These are phyloP conservation scores for Zygogramma bicolorata DNA, from an alignment of 2,888 invertebrate genomes.

Conservation along the genomic window DNA sequence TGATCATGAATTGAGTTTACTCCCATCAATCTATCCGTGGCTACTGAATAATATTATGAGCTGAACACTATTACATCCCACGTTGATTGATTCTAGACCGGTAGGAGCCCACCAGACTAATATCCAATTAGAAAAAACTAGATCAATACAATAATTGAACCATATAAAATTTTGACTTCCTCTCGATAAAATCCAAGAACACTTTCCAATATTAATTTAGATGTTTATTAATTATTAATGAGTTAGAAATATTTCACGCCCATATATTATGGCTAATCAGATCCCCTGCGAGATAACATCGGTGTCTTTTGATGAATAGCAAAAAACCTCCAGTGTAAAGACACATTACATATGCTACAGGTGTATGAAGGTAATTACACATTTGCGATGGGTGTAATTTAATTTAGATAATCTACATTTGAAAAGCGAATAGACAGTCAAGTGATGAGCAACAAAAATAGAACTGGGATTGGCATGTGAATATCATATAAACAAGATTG, in stretches of 20 bases:
- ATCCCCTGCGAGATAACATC: constrained; percentile 11
- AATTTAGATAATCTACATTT: constrained; percentile 10
- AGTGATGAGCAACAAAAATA: background rate
- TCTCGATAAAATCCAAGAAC: background rate
- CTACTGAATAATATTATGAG: no score
- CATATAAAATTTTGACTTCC: constrained; percentile 1
- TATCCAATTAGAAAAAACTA: background rate
- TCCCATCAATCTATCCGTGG: no score
- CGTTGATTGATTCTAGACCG: background rate
- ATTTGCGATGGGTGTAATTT: constrained; percentile 5
- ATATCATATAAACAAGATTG: background rate
- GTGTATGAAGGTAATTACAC: constrained; percentile 16
- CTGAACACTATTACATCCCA: no score
- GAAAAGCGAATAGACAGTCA: background rate
- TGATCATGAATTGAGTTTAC: no score
- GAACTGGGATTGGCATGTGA: background rate
- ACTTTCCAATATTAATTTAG: background rate
- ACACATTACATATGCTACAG: constrained; percentile 19
- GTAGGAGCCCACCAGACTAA: background rate
- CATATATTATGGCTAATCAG: constrained; percentile 19
- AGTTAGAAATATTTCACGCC: constrained; percentile 12
- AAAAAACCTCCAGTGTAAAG: background rate
- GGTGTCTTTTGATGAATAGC: background rate
- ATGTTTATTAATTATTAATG: constrained; percentile 1
- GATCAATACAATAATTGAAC: background rate